These are phyloP conservation scores for Orgyia antiqua DNA, from an alignment of 2,888 invertebrate species.

Conservation along the genomic window DNA sequence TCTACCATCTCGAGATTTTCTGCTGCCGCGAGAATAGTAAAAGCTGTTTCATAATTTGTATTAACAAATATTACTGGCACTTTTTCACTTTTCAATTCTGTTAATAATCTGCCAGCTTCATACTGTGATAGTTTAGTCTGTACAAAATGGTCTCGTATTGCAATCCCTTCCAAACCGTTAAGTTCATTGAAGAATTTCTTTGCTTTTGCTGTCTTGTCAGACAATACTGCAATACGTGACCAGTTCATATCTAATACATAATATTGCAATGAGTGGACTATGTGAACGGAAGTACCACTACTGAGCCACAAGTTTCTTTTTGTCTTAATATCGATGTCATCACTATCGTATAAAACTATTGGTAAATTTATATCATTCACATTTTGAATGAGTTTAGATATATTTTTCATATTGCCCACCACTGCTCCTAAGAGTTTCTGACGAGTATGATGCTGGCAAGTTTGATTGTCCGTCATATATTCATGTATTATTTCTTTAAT, in stretches of 20 bases:
- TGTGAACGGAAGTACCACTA: conserved; percentile 1
- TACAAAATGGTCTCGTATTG: neutral
- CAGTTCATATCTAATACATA: conserved; percentile 1
- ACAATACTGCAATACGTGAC: conserved; percentile 4
- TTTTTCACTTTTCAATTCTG: conserved; percentile 2
- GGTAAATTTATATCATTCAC: conserved; percentile 2
- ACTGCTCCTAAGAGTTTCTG: conserved; percentile 3
- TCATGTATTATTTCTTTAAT: neutral
- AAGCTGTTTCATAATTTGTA: conserved; percentile 5
- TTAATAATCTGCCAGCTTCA: neutral
- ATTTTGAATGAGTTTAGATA: neutral
- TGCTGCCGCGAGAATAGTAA: conserved; percentile 5
- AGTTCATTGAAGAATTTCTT: neutral
- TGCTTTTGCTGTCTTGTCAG: conserved; percentile 2
- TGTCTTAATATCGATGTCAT: neutral
- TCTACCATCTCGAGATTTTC: conserved; percentile 3
- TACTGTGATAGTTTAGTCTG: neutral
- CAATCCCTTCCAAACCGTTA: neutral
- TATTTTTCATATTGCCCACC: conserved; percentile 1
- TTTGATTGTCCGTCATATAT: neutral
- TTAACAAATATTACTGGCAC: conserved; percentile 3
- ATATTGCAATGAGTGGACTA: conserved; percentile 1
- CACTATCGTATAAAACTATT: conserved; percentile 4
- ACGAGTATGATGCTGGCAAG: neutral
- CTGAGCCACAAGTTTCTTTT: conserved; percentile 1